phyloP scores from a whole-genome alignment of 2,888 invertebrate species.

The Brenthis hecate region DNA sequence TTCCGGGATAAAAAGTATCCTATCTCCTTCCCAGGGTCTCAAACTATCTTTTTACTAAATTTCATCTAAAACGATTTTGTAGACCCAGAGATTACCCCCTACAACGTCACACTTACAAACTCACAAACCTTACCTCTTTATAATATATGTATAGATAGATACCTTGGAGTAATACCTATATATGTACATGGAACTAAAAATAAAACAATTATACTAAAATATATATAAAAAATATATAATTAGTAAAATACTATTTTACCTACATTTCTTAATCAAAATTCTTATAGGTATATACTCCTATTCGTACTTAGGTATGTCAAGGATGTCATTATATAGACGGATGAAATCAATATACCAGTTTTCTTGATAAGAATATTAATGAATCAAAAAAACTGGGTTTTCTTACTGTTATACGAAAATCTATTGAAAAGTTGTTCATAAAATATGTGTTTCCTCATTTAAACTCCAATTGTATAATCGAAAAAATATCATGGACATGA shows the following conservation, averaged over 20 bases:
- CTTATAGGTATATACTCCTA: not conserved
- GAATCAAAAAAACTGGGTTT: constrained; percentile 9
- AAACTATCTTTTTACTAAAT: too few species aligned
- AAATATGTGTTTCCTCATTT: constrained; percentile 6
- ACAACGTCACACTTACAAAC: too few species aligned
- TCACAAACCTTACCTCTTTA: too few species aligned
- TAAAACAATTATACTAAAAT: too few species aligned
- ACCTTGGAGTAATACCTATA: too few species aligned
- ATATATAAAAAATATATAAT: not conserved
- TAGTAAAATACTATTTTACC: not conserved
- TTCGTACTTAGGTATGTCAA: constrained; percentile 22
- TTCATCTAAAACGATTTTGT: too few species aligned
- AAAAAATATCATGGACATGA: not conserved
- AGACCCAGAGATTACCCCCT: too few species aligned
- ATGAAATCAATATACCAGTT: constrained; percentile 31
- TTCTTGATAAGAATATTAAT: constrained; percentile 25
- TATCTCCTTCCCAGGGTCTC: too few species aligned
- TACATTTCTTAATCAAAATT: not conserved
- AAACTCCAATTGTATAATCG: constrained; percentile 4
- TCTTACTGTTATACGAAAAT: constrained; percentile 4
- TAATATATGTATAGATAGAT: too few species aligned
- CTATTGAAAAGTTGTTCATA: constrained; percentile 3
- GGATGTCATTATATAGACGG: constrained; percentile 24
- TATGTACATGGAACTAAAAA: too few species aligned
- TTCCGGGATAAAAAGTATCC: too few species aligned